Evolutionary conservation across 2,113 vertebrate genomes (phyloP), one percentile per base, ranked within the genome.

Genomic region (Micromys minutus): DNA sequence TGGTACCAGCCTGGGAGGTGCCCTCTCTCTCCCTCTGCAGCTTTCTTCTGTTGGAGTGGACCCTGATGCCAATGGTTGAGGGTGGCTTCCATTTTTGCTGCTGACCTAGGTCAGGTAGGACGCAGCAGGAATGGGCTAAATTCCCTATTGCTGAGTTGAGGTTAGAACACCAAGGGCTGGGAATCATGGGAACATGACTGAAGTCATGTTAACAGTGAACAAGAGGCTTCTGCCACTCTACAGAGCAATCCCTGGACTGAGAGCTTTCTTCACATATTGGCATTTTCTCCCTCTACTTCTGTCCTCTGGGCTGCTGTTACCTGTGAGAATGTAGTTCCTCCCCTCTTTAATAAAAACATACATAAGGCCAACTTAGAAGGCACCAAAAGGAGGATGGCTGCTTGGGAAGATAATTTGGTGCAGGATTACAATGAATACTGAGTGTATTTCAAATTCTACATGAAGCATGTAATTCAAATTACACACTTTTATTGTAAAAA

Each of bases 371-470:
- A 81, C 24, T 91, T 81, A 61, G 9, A 67, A 91, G 69, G 55
- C 36, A 52, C 63, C n/a, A 90, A 88, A 96, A 50, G 67, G 45
- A 75, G 45, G 19, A 17, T 42, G 34, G 77, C 80, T 95, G 42
- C 75, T 91, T 96, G 80, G 31, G 65, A 77, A 69, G 76, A 57
- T 34, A 45, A 67, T 86, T 63, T 24, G 47, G 21, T 91, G 50
- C 36, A 61, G 79, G 47, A 95, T 52, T 45, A 72, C 55, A 71
- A 55, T 90, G 59, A 75, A 75, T 91, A 74, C 74, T 89, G 67
- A 69, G 39, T 87, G 4, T 21, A 61, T 95, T 95, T 92, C 69
- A 91, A 89, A 88, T 92, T 79, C 61, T 92, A 79, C 21, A 29
- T 89, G 22, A 81, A 31, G 63, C 72, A 50, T 42, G 77, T 88